Evolutionary conservation across 2,888 invertebrate genomes (phyloP).

Genomic region (Rotaria sp.): DNA sequence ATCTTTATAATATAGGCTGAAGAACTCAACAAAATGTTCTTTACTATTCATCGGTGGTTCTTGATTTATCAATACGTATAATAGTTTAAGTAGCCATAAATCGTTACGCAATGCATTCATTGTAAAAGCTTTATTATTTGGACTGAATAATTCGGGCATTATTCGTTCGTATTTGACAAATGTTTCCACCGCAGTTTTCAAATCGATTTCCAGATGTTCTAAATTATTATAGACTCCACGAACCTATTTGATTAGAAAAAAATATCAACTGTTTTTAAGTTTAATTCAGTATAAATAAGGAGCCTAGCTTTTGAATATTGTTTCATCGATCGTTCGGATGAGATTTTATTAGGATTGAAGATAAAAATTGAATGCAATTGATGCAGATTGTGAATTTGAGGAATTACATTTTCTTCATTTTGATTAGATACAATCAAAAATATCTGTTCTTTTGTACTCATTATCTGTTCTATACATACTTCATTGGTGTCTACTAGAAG

Average conservation of each 20-base stretch:
- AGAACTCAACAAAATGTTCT: not conserved
- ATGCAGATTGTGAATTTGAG: not conserved
- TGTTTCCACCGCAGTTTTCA: not conserved
- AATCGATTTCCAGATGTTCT: not conserved
- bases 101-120: not conserved
- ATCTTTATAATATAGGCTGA: not conserved
- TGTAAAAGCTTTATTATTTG: not conserved
- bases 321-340: not conserved
- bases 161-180: not conserved
- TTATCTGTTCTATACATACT: not conserved
- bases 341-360: not conserved
- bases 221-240: not conserved
- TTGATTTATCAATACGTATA: not conserved
- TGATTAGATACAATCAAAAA: not conserved
- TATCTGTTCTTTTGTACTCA: not conserved
- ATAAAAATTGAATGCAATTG: not conserved
- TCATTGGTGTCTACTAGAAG: not conserved
- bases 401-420: not conserved
- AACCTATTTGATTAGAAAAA: not conserved
- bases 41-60: not conserved
- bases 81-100: not conserved
- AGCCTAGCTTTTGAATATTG: not conserved
- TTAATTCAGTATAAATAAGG: no score
- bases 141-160: not conserved
- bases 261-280: not conserved